Base-by-base conservation (phyloP, 2,888 invertebrate genomes). In the Nomada hirtipes region DNA sequence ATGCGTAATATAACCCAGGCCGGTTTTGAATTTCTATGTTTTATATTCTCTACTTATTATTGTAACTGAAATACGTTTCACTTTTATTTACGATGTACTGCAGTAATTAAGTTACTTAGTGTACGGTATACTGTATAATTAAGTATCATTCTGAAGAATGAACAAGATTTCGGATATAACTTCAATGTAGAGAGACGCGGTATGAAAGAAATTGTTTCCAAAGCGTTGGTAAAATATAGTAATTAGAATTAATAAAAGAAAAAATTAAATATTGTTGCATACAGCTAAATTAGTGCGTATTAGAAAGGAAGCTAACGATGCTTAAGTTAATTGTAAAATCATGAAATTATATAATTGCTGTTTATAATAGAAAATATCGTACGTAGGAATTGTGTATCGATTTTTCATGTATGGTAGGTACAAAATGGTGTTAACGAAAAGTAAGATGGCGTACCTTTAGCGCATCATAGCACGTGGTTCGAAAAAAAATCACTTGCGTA, bases 1-100 rank as follows among this genome's bases (percentile, higher is more conserved):
- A 65, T 82, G 75, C 84, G 84, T 61, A 78, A 63, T 84, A 63
- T 84, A 55, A n/a, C 20, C 26, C 50, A 2, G 0, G 15, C 60
- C 15, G 36, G 50, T n/a, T 79, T 53, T 0, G 15, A 4, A 11
- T 2, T 4, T 36, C n/a, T 36, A 11, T 26, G 20, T 13, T 20
- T 36, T 36, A 4, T 11, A n/a, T 44, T 57, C 20, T 11, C 50
- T 61, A 29, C 52, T 2, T 11, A 15, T 15, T n/a, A 15, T 13
- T 1, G 0, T 15, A 47, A 13, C 4, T 29, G 7, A 26, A 20
- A 61, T 4, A 20, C 13, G 26, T 36, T 11, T 53, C 13, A 18
- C 13, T 26, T 23, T 23, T 18, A 7, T 55, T 29, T n/a, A 4
- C n/a, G 0, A 13, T 44, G 18, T 52, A 0, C 3, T 47, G 42